phyloP scores from a whole-genome alignment of 2,113 vertebrate genomes.

The Trachemys scripta region DNA sequence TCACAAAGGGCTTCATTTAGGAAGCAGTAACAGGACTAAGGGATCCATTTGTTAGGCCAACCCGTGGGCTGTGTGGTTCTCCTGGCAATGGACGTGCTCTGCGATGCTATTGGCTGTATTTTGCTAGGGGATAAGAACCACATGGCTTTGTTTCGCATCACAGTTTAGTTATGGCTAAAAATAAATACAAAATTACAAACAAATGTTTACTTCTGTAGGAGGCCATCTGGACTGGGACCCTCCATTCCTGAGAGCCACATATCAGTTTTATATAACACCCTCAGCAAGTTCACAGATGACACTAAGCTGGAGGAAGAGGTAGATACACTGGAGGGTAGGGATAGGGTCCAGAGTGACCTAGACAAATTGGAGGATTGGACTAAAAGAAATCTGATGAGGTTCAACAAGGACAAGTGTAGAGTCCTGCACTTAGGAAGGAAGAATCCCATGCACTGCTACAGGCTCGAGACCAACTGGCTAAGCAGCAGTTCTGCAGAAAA shows the following conservation, averaged over 20 bases:
- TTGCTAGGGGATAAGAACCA: slow-evolving; percentile 27
- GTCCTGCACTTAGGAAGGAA: too few relatives aligned
- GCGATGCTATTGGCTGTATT: slow-evolving; percentile 39
- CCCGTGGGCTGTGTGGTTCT: slow-evolving; percentile 19
- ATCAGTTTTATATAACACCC: neutral
- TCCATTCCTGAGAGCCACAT: neutral
- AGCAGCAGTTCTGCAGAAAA: too few relatives aligned
- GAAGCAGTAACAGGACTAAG: neutral
- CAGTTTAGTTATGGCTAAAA: slow-evolving; percentile 22
- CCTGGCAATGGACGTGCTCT: slow-evolving; percentile 11
- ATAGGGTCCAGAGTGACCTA: too few relatives aligned
- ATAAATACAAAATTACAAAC: neutral
- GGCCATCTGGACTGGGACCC: neutral
- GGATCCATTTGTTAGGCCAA: slow-evolving; percentile 23
- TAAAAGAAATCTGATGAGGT: too few relatives aligned
- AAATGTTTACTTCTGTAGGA: neutral
- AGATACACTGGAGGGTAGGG: too few relatives aligned
- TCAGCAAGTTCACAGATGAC: too few relatives aligned
- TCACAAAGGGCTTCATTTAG: slow-evolving; percentile 32
- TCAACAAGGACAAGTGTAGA: too few relatives aligned
- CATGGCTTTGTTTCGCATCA: slow-evolving; percentile 15
- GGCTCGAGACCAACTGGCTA: too few relatives aligned
- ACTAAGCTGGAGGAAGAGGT: too few relatives aligned
- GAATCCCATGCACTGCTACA: too few relatives aligned
- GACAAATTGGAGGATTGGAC: too few relatives aligned